Base-by-base conservation (phyloP, 2,888 invertebrate species). In the Macaria notata region DNA sequence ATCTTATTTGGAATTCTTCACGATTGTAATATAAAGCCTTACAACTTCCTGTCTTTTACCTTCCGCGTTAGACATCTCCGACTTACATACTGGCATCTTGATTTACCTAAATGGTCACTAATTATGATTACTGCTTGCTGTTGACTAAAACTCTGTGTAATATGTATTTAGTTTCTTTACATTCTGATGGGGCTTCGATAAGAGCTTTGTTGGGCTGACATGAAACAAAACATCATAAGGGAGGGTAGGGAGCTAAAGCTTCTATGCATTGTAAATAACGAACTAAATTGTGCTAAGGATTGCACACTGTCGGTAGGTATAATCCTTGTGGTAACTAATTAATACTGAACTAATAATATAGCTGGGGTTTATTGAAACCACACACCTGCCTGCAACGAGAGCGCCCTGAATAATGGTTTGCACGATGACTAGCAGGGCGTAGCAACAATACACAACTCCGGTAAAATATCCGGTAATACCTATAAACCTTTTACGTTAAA, bases 51-150 rank as follows among this genome's bases (percentile, higher is more conserved):
- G 39, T 39, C 48, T 48, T 41, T 48, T 48, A 39, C n/a, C 38
- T 41, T 41, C 41, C 41, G 41, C 41, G n/a, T 41, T n/a, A 30
- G 38, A 29, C 39, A 41, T 8, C 49, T 36, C 5, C 38, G 47
- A 49, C 42, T 46, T 46, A n/a, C n/a, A n/a, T n/a, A 38, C 49
- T 55, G 51, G 59, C 54, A 59, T 61, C 51, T 54, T 49, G 48
- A 58, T 59, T 61, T 19, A n/a, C n/a, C n/a, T n/a, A 49, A 55
- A 56, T 59, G 44, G 61, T 64, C 60, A 61, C 64, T 64, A 65
- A 63, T 19, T 19, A 19, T 62, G 60, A 58, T 78, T 30, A 72
- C 73, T 65, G 82, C 82, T 82, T 81, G 75, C 77, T 76, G 71
- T 67, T 78, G 66, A 77, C 69, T 67, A 69, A 76, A 76, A 58